phyloP scores from a whole-genome alignment of 2,888 invertebrate species.

The Melinaea menophilus region DNA sequence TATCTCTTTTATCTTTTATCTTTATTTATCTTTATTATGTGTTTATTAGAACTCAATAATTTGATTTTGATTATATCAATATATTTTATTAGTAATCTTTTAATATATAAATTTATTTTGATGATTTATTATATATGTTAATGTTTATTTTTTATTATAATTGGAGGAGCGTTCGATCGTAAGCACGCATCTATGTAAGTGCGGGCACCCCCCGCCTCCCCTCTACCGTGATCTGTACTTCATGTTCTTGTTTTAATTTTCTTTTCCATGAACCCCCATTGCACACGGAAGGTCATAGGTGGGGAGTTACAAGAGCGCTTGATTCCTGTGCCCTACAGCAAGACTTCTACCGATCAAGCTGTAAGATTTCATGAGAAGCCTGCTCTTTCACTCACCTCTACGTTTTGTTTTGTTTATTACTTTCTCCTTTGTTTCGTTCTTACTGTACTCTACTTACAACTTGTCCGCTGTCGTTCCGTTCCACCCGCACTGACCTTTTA shows the following conservation, averaged over 20 bases:
- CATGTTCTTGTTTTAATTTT: slow-evolving; percentile 78
- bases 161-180: slow-evolving; percentile 41
- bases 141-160: slow-evolving; percentile 6
- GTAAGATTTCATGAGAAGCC: slow-evolving; percentile 85
- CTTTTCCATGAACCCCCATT: slow-evolving; percentile 89
- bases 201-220: slow-evolving; percentile 38
- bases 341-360: slow-evolving; percentile 99
- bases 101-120: background rate
- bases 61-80: slow-evolving; percentile 4
- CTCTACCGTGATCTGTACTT: slow-evolving; percentile 65
- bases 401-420: slow-evolving; percentile 56
- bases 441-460: slow-evolving; percentile 71
- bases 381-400: slow-evolving; percentile 64
- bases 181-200: slow-evolving; percentile 36
- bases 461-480: slow-evolving; percentile 41
- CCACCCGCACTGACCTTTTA: slow-evolving; percentile 55
- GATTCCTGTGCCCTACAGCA: slow-evolving; percentile 99
- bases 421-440: slow-evolving; percentile 60
- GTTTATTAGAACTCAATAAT: slow-evolving; percentile 8
- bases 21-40: slow-evolving; percentile 11
- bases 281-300: slow-evolving; percentile 99
- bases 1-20: slow-evolving; percentile 32
- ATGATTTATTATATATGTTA: slow-evolving; percentile 5
- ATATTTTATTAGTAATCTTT: slow-evolving; percentile 1
- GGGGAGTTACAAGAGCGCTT: slow-evolving; percentile 99